Percentiles rank a stretch among this genome's conserved stretches.
phyloP scores from a whole-genome alignment of 1,140 invertebrate genomes.

The Halesus radiatus region DNA sequence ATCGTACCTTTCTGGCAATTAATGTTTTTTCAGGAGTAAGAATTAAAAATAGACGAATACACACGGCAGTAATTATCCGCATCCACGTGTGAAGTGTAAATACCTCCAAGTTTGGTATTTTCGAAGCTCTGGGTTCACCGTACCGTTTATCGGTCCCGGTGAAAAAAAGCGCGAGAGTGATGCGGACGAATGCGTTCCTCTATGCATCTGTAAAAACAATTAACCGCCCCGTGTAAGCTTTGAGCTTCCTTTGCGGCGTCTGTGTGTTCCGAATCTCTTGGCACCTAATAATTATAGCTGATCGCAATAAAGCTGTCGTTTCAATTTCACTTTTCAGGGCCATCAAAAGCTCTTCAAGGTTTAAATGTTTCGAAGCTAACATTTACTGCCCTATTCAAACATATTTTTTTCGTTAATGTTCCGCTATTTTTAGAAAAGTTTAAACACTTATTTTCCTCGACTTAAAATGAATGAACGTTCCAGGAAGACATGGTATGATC shows the following conservation, averaged over 20 bases:
- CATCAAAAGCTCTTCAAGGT: too few species aligned
- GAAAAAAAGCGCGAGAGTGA: not conserved
- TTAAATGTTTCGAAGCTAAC: too few species aligned
- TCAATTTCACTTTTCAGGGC: not conserved
- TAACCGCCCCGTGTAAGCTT: not conserved
- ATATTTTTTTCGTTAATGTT: too few species aligned
- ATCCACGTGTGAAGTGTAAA: not conserved
- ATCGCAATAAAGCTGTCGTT: not conserved
- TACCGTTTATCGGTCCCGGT: not conserved
- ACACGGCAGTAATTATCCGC: too few species aligned
- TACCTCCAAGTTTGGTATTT: not conserved
- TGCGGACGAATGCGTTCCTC: not conserved
- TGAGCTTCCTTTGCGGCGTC: not conserved
- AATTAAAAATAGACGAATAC: too few species aligned
- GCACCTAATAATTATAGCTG: not conserved
- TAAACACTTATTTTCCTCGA: too few species aligned
- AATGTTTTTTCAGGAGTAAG: too few species aligned
- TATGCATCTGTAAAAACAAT: conserved; percentile 5
- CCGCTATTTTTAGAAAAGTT: too few species aligned
- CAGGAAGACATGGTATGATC: too few species aligned
- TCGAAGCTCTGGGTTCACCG: not conserved
- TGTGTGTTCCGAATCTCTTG: not conserved
- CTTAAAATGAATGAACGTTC: too few species aligned
- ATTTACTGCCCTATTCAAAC: too few species aligned
- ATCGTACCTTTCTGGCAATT: too few species aligned